phyloP scores from a whole-genome alignment of 2,888 invertebrate genomes.

The Allacma fusca region DNA sequence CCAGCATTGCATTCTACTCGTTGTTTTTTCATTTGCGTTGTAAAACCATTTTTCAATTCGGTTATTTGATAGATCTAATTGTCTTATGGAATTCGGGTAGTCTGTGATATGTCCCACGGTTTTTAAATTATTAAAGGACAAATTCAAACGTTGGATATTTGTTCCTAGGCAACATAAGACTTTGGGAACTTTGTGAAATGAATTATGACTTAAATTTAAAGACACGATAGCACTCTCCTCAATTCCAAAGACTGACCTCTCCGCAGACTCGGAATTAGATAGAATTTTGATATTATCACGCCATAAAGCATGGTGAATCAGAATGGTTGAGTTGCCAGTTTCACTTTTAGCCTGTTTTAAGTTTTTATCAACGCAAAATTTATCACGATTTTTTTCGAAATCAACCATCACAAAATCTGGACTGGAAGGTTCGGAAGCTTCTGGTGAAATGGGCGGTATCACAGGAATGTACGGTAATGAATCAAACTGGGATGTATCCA shows the following conservation, averaged over 20 bases:
- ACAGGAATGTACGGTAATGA: conserved; percentile 58
- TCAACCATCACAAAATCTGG: conserved; percentile 61
- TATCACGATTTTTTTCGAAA: conserved; percentile 56
- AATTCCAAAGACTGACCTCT: conserved; percentile 46
- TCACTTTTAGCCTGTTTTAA: conserved; percentile 25
- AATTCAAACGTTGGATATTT: conserved; percentile 83
- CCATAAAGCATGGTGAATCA: conserved; percentile 55
- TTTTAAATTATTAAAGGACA: conserved; percentile 81
- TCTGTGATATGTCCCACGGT: conserved; percentile 85
- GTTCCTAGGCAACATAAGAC: conserved; percentile 91
- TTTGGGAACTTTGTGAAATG: conserved; percentile 85
- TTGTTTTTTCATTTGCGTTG: conserved; percentile 48
- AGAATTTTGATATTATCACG: conserved; percentile 56
- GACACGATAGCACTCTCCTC: conserved; percentile 52
- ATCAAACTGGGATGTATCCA: conserved; percentile 58
- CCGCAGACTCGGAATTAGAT: conserved; percentile 53
- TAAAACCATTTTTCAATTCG: conserved; percentile 81
- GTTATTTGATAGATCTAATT: conserved; percentile 92
- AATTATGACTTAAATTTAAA: conserved; percentile 88
- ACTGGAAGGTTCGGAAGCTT: conserved; percentile 51
- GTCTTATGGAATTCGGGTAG: conserved; percentile 87
- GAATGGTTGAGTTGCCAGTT: conserved; percentile 21
- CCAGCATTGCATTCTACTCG: conserved; percentile 53
- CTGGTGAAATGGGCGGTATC: conserved; percentile 24
- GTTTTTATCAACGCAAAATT: conserved; percentile 44